Evolutionary conservation across 2,113 vertebrate species (phyloP), one percentile per base, ranked within the genome.

Genomic region (Pholis gunnellus): DNA sequence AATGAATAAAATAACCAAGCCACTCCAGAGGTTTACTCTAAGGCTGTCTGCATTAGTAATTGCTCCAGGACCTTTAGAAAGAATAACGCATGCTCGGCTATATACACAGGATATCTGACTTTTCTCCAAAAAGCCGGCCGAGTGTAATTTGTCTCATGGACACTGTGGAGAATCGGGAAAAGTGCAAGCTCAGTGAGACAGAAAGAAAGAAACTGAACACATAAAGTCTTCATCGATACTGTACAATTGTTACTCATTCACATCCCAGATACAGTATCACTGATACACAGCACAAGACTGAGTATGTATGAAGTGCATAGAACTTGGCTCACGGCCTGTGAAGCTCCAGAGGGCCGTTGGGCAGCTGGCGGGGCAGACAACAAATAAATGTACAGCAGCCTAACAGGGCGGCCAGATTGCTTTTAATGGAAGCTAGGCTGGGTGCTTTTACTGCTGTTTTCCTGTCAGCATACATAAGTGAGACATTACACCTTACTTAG

Each of bases 81-180:
- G 84, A 89, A 87, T 80, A 90, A 85, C 85, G 88, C 87, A 81
- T 73, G 71, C 83, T 75, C 79, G 81, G 85, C 87, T 93, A 34
- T 86, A 78, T 72, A 78, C 76, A 75, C 77, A 81, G 69, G 80
- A 82, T 88, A 86, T 87, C 81, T 71, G 81, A 91, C 76, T 89
- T 83, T 88, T 81, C 65, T 86, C 73, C 70, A 76, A 84, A 57
- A 68, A 84, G 81, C 75, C 17, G 67, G 40, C 38, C 14, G 2
- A 84, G 82, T 56, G 81, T 63, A 89, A 92, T 91, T 90, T 91
- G 88, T 90, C 91, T 91, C 81, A 3, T 17, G 78, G 83, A 92
- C 78, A 87, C 69, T 17, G 82, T 64, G 75, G 80, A 78, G 85
- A 87, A 86, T 88, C 72, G 66, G 75, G 64, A 82, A 89, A 89